Percentiles rank a stretch among this genome's conserved stretches.
These are phyloP conservation scores for Clunio marinus DNA, from an alignment of 2,888 invertebrate genomes.

Conservation along the genomic window DNA sequence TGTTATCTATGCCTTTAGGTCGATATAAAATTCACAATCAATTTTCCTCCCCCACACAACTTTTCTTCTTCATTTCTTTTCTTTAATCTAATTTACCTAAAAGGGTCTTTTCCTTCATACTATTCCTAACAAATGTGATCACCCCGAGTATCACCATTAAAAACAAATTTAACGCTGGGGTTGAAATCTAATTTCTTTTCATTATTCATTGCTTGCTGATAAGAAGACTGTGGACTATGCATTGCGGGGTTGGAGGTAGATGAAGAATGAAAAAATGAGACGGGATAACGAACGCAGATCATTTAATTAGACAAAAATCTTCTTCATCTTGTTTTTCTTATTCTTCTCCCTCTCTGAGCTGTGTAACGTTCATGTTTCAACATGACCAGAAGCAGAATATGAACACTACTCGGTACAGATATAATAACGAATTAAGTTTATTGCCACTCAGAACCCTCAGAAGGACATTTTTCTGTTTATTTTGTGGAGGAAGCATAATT, in stretches of 20 bases:
- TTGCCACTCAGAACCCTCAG: not conserved
- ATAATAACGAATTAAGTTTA: conserved; percentile 1
- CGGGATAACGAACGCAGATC: not conserved
- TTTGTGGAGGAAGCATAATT: not conserved
- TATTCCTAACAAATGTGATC: conserved; percentile 18
- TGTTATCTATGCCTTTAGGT: too few relatives aligned
- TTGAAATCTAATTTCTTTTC: conserved; percentile 24
- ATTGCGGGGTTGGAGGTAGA: not conserved
- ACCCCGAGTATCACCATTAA: conserved; percentile 32
- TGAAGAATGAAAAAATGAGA: not conserved
- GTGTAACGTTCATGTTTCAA: not conserved
- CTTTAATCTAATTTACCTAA: conserved; percentile 37
- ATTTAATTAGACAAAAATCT: conserved; percentile 20
- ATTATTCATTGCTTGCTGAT: conserved; percentile 31
- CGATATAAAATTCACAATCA: not conserved
- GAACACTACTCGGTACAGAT: too few relatives aligned
- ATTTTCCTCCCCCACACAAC: not conserved
- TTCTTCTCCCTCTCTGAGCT: not conserved
- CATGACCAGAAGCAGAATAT: not conserved
- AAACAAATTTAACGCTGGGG: conserved; percentile 37
- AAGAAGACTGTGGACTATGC: not conserved
- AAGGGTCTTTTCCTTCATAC: conserved; percentile 14
- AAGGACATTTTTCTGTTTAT: conserved; percentile 10
- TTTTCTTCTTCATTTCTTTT: not conserved
- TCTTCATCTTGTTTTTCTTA: not conserved